Percentiles rank a stretch among this genome's conserved stretches.
These are phyloP conservation scores for Hyles vespertilio DNA, from an alignment of 1,140 invertebrate genomes.

Conservation along the genomic window DNA sequence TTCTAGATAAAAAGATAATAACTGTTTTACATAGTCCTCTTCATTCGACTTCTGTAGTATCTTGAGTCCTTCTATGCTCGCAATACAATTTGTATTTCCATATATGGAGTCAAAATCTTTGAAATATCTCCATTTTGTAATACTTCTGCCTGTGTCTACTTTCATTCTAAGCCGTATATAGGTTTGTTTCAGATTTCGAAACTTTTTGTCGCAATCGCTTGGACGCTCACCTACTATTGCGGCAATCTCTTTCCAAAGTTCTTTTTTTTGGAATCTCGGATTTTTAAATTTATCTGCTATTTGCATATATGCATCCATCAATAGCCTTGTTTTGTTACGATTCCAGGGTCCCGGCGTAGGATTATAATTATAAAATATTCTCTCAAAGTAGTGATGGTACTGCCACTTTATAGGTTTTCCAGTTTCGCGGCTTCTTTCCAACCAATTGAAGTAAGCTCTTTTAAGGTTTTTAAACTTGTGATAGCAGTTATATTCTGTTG, in stretches of 20 bases:
- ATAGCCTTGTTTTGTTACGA: slow-evolving; percentile 45
- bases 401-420: slow-evolving; percentile 60
- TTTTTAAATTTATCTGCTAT: slow-evolving; percentile 57
- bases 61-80: neutral
- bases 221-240: slow-evolving; percentile 46
- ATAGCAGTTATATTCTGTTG: slow-evolving; percentile 63
- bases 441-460: slow-evolving; percentile 63
- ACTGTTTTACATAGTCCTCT: slow-evolving; percentile 49
- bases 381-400: slow-evolving; percentile 62
- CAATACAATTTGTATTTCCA: slow-evolving; percentile 24
- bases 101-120: slow-evolving; percentile 62
- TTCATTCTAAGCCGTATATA: slow-evolving; percentile 55
- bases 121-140: slow-evolving; percentile 62
- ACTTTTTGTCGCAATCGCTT: slow-evolving; percentile 58
- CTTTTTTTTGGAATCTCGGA: slow-evolving; percentile 60
- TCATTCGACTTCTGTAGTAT: slow-evolving; percentile 23
- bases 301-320: slow-evolving; percentile 54
- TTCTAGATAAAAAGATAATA: slow-evolving; percentile 55
- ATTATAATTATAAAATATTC: slow-evolving; percentile 62
- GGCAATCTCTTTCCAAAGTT: slow-evolving; percentile 65
- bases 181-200: slow-evolving; percentile 66
- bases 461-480: slow-evolving; percentile 68
- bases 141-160: slow-evolving; percentile 36
- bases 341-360: slow-evolving; percentile 52
- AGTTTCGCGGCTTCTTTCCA: slow-evolving; percentile 44